Conservation (phyloP, 2,888 invertebrate genomes). For the Antheraea assamensis region DNA sequence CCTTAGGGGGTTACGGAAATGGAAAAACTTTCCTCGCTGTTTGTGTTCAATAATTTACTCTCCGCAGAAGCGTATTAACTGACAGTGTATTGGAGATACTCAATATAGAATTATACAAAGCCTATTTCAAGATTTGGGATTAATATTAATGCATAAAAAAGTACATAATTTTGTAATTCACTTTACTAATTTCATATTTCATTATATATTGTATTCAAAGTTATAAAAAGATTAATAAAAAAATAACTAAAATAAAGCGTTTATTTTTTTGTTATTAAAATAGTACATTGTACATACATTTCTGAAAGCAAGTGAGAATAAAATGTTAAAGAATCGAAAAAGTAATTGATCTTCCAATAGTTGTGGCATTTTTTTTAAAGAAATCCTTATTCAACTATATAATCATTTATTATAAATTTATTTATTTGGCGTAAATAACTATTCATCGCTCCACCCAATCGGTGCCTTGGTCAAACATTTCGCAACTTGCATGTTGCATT, state of each 20-base stretch:
- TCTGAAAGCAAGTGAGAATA: neutral
- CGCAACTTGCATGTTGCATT: slow-evolving; percentile 6
- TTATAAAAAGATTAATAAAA: neutral
- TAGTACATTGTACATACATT: neutral
- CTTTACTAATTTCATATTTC: neutral
- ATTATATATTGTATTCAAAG: neutral
- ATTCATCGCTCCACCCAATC: neutral
- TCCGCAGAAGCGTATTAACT: neutral
- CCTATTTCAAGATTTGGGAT: neutral
- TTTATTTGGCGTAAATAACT: neutral
- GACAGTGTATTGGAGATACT: neutral
- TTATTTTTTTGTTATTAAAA: neutral
- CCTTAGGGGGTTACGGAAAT: slow-evolving; percentile 42
- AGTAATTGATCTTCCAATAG: neutral
- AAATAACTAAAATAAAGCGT: neutral
- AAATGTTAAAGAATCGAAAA: neutral
- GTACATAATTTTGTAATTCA: neutral
- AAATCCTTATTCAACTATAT: neutral
- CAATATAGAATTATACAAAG: neutral
- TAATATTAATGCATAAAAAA: neutral
- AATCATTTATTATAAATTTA: neutral
- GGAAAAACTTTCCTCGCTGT: slow-evolving; percentile 52
- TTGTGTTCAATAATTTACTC: slow-evolving; percentile 30
- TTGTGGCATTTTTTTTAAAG: neutral
- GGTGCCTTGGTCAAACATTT: neutral